Evolutionary conservation across 2,888 invertebrate genomes (phyloP).

Genomic region (Dioctria rufipes): DNA sequence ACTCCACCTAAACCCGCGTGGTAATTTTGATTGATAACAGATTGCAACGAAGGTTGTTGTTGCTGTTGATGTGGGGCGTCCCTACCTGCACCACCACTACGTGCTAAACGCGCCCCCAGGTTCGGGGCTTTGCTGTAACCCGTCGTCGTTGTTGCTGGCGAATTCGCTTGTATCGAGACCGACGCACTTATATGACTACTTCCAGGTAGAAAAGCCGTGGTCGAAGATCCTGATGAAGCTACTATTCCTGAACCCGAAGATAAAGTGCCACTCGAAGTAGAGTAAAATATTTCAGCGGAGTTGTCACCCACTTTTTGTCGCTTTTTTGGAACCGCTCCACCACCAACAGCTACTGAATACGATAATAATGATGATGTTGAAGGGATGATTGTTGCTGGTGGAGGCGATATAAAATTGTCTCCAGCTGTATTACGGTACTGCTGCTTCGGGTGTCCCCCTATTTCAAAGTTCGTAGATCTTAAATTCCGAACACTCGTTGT

Average conservation of each 20-base stretch:
- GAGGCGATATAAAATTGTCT: constrained; percentile 56
- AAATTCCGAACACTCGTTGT: constrained; percentile 54
- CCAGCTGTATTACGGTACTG: constrained; percentile 12
- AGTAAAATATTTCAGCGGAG: constrained; percentile 20
- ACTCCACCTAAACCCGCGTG: constrained; percentile 53
- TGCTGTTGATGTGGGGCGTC: constrained; percentile 59
- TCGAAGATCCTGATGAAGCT: constrained; percentile 55
- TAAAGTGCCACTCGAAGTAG: constrained; percentile 27
- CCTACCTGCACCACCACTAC: constrained; percentile 65
- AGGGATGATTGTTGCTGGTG: constrained; percentile 31
- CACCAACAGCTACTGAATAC: constrained; percentile 54
- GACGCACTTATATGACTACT: constrained; percentile 59
- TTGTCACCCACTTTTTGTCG: constrained; percentile 59
- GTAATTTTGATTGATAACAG: constrained; percentile 58
- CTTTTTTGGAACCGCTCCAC: constrained; percentile 60
- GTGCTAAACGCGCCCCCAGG: constrained; percentile 69
- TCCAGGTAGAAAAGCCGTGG: constrained; percentile 58
- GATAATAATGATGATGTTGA: constrained; percentile 49
- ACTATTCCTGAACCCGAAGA: constrained; percentile 17
- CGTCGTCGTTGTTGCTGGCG: constrained; percentile 67
- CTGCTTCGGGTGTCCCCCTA: constrained; percentile 43
- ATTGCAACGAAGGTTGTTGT: constrained; percentile 50
- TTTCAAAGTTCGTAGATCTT: constrained; percentile 54
- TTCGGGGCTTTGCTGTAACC: constrained; percentile 68
- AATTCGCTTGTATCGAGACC: constrained; percentile 60